These are phyloP conservation scores for Elymnias hypermnestra DNA, from an alignment of 1,140 invertebrate genomes.

Conservation along the genomic window DNA sequence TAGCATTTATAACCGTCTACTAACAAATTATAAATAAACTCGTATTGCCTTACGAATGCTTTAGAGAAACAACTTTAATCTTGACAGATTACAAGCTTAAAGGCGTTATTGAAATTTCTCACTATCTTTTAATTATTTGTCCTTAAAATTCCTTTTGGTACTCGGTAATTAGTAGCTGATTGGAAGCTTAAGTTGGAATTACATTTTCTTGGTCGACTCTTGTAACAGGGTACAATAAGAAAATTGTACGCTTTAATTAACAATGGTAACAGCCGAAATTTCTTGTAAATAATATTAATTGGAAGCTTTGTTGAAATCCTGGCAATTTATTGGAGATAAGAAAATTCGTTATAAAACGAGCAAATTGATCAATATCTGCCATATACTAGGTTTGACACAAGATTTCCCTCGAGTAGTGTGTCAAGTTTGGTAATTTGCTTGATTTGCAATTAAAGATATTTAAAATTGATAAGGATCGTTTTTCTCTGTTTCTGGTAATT, in stretches of 20 bases:
- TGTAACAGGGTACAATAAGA: not conserved
- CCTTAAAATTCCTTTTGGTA: slow-evolving; percentile 14
- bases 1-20: too few relatives aligned
- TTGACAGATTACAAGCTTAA: slow-evolving; percentile 15
- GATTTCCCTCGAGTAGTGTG: too few relatives aligned
- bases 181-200: slow-evolving; percentile 50
- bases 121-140: slow-evolving; percentile 22
- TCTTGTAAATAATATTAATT: slow-evolving; percentile 1
- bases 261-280: not conserved
- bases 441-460: too few relatives aligned
- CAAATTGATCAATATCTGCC: too few relatives aligned
- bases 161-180: slow-evolving; percentile 33
- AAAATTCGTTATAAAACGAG: too few relatives aligned
- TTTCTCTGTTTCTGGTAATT: too few relatives aligned
- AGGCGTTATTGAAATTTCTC: slow-evolving; percentile 18
- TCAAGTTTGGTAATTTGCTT: too few relatives aligned
- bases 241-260: slow-evolving; percentile 17
- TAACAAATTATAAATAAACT: too few relatives aligned
- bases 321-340: not conserved
- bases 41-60: too few relatives aligned
- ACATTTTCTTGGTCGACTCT: slow-evolving; percentile 23
- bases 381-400: too few relatives aligned
- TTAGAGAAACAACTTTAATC: too few relatives aligned
- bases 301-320: not conserved
- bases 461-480: too few relatives aligned